Percentiles rank a stretch among this genome's conserved stretches.
Conservation (phyloP, 2,888 invertebrate genomes). For the Drosophila nr. fundita region DNA sequence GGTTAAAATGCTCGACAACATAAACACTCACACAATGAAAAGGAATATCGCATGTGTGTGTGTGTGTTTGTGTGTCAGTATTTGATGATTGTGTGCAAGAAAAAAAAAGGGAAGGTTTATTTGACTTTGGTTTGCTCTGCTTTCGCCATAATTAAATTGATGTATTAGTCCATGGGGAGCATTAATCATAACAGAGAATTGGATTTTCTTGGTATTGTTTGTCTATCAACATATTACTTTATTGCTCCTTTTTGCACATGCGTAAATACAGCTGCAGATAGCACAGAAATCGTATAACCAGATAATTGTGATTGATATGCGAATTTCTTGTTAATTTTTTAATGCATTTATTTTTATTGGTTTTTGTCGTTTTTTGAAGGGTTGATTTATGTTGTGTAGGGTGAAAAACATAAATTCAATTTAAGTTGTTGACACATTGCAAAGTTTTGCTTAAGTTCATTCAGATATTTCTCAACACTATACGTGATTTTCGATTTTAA, state of each 20-base stretch:
- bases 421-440: neutral
- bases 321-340: neutral
- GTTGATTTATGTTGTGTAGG: neutral
- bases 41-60: slow-evolving; percentile 9
- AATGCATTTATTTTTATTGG: neutral
- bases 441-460: neutral
- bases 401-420: neutral
- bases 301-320: slow-evolving; percentile 2
- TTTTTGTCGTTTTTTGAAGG: neutral
- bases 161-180: slow-evolving; percentile 57
- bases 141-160: slow-evolving; percentile 65
- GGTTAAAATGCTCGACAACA: slow-evolving; percentile 62
- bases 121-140: slow-evolving; percentile 32
- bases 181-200: slow-evolving; percentile 41
- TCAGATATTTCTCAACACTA: neutral
- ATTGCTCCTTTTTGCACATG: neutral
- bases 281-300: neutral
- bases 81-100: slow-evolving; percentile 8
- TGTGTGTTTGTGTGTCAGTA: slow-evolving; percentile 28
- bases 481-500: neutral
- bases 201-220: slow-evolving; percentile 30
- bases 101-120: slow-evolving; percentile 15
- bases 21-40: slow-evolving; percentile 29
- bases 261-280: slow-evolving; percentile 7
- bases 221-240: slow-evolving; percentile 2